Evolutionary conservation across 2,797 vertebrate species (phyloP), one percentile per base, ranked within the genome.

Genomic region (Chrosomus eos): DNA sequence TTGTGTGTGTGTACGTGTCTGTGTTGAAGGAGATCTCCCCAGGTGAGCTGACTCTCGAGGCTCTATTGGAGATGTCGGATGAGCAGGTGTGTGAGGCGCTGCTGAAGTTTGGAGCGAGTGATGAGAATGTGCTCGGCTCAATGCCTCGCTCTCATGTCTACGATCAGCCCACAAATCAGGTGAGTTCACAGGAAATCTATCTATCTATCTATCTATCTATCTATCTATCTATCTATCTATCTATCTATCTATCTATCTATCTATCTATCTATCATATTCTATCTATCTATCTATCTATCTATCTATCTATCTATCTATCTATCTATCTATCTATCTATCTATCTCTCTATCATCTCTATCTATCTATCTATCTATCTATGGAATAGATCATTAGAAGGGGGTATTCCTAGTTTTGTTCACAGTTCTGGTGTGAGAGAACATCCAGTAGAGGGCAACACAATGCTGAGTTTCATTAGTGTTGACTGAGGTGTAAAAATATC

Each of bases 111-210:
- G 98, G 98, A 66, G 97, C 97, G 92, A 99, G 93, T 87, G 94
- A 92, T 0, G 97, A 72, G 98, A 99, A 90, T 97, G 97, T 0
- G 98, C 97, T 23, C 96, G 98, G 21, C 96, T 99, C 91, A 99
- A 98, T 0, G 98, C 98, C 85, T 99, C 98, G 23, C 97, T 99
- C 26, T 96, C 97, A 93, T 99, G 98, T 93, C 96, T 99, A 45
- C 93, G 96, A 89, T 97, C 93, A 1, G 97, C 97, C 84, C 96
- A 98, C 91, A 95, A 96, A 92, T 96, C 97, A 53, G 98, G 98
- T 99, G 89, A 94, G 96, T 40, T 40, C 40, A 40, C 40, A 9
- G 73, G n/a, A n/a, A n/a, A n/a, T n/a, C n/a, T n/a, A n/a, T n/a
- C 31, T 33, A 36, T 36, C 33, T 33, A 33, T 33, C 3, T 33